A percentile compares a stretch with the other conserved stretches of the same genome.
These are phyloP conservation scores for Drosophila setifemur DNA, from an alignment of 1,140 invertebrate species.

Conservation along the genomic window DNA sequence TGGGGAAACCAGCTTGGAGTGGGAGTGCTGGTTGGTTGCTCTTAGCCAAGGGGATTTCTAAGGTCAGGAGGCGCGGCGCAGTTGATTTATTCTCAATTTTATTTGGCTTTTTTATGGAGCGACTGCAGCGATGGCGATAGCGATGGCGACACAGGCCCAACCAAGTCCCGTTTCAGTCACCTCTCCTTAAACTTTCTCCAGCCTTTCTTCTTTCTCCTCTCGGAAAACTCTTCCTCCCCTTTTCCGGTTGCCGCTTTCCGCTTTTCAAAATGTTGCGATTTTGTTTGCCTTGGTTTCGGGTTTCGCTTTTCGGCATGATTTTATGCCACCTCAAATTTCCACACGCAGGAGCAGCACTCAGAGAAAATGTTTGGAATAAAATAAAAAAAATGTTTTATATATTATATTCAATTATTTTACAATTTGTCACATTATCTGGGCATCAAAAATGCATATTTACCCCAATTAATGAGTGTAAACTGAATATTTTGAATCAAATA, in stretches of 20 bases:
- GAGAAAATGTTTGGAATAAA: no score
- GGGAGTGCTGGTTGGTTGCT: no score
- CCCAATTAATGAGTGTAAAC: no score
- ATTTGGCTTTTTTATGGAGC: conserved; percentile 67
- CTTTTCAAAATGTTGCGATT: conserved; percentile 20
- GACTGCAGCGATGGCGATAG: conserved; percentile 31
- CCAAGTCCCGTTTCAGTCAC: neutral
- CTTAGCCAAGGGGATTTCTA: neutral
- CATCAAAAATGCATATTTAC: no score
- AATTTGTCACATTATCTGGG: no score
- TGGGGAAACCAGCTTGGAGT: no score
- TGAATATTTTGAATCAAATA: no score
- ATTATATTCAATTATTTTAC: no score
- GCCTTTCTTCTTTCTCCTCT: neutral
- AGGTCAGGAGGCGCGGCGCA: conserved; percentile 17
- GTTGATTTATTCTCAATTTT: conserved; percentile 68
- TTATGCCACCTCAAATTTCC: conserved; percentile 32
- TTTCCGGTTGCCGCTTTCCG: no score
- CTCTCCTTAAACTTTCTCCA: neutral
- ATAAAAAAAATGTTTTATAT: no score
- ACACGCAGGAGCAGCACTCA: conserved; percentile 6
- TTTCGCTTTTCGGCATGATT: conserved; percentile 27
- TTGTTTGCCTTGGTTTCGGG: conserved; percentile 28
- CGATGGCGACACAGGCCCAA: neutral
- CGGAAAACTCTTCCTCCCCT: no score